Evolutionary conservation across 2,113 vertebrate species (phyloP), one percentile per base, ranked within the genome.

Genomic region (Phasianus colchicus): DNA sequence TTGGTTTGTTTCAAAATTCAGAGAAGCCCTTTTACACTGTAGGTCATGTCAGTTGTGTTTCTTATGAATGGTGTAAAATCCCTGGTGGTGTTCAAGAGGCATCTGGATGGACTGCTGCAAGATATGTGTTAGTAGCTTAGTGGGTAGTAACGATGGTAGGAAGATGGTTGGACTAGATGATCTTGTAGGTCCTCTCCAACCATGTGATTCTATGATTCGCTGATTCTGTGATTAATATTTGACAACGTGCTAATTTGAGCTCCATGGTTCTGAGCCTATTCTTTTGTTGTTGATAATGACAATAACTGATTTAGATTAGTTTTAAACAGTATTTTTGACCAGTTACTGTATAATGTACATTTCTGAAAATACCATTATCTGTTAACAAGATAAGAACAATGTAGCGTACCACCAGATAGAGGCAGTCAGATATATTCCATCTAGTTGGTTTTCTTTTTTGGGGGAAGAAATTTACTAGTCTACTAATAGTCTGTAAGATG

Each of bases 331-430:
- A 47, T 85, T 92, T 81, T 86, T 83, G 60, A 93, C 77, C 65
- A 58, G 61, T 48, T 74, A 30, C 18, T 80, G 24, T 29, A 2
- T 74, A 67, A 55, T 7, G 67, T 72, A 34, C 45, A 48, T 47
- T 69, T 69, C 21, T 47, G 43, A 34, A 69, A 69, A 34, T 48
- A 34, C 15, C 12, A 34, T 13, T 82, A 86, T 92, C 88, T 94
- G 87, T 66, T 95, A 83, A 74, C 69, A 61, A 92, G 87, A 50
- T 90, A 78, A 90, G 89, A 93, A 67, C 67, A 95, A 60, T 88
- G 57, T 86, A 83, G 65, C 6, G 30, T 80, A 88, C 67, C 75
- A 79, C 91, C 80, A 92, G 84, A 90, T 91, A 8, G 12, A 92
- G 55, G 70, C 93, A 77, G 65, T 42, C 25, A 65, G 72, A 81